Percentiles rank a stretch among this genome's conserved stretches.
phyloP scores from a whole-genome alignment of 1,140 invertebrate genomes.

The Thaumatotibia leucotreta region DNA sequence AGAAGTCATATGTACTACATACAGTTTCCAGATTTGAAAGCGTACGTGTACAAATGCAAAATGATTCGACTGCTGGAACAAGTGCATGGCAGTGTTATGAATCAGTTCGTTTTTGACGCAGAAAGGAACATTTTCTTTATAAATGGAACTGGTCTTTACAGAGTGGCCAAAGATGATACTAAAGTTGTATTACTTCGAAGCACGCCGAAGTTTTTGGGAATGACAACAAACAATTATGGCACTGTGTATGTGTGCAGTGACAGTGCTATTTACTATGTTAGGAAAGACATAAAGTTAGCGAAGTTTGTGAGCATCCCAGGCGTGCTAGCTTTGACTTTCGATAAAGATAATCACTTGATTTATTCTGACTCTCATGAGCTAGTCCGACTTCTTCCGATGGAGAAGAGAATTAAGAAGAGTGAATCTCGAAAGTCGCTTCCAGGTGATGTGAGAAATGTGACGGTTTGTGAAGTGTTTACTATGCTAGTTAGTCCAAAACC shows the following conservation, averaged over 20 bases:
- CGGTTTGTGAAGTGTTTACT: neutral
- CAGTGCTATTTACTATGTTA: neutral
- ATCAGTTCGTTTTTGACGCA: conserved; percentile 57
- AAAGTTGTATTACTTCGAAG: conserved; percentile 37
- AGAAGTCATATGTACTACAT: conserved; percentile 53
- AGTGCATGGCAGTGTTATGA: conserved; percentile 31
- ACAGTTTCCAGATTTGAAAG: conserved; percentile 51
- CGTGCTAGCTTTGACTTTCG: neutral
- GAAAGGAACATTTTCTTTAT: conserved; percentile 55
- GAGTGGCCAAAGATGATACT: conserved; percentile 35
- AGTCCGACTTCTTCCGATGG: neutral
- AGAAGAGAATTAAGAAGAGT: neutral
- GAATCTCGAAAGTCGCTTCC: neutral
- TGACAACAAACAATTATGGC: conserved; percentile 26
- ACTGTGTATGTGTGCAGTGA: neutral
- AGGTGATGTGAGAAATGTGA: neutral
- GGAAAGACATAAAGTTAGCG: neutral
- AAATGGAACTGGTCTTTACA: conserved; percentile 52
- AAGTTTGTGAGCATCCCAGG: conserved; percentile 1
- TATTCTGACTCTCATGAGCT: neutral
- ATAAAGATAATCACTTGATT: conserved; percentile 2
- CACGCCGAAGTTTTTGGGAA: conserved; percentile 44
- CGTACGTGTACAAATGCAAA: conserved; percentile 45
- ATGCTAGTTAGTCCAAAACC: neutral
- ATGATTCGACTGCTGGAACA: conserved; percentile 29